These are phyloP conservation scores for Chloropsis hardwickii DNA, from an alignment of 2,113 vertebrate genomes.

Conservation along the genomic window DNA sequence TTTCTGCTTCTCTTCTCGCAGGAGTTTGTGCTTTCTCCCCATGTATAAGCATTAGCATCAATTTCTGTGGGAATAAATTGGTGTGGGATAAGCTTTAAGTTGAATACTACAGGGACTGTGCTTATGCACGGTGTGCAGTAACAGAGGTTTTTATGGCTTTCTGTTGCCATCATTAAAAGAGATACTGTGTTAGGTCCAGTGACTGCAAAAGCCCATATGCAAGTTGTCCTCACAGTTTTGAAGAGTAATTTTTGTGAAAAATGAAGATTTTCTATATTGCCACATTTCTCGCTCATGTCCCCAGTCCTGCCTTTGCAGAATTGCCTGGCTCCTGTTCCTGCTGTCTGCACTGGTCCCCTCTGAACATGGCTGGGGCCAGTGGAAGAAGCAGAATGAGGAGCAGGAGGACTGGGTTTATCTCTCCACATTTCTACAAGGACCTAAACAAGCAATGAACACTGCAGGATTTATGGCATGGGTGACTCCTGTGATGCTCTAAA, in stretches of 20 bases:
- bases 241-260: background rate
- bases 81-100: background rate
- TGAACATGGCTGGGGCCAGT: background rate
- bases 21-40: background rate
- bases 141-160: background rate
- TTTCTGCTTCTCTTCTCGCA: background rate
- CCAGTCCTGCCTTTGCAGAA: background rate
- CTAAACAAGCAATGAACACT: background rate
- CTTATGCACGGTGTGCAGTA: background rate
- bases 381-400: background rate
- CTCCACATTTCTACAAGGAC: background rate
- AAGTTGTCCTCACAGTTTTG: background rate
- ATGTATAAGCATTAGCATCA: background rate
- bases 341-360: background rate
- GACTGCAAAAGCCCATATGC: background rate
- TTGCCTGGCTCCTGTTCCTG: background rate
- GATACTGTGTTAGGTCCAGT: background rate
- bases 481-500: background rate
- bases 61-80: background rate
- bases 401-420: background rate
- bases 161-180: background rate
- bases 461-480: background rate
- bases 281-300: background rate
- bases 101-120: background rate
- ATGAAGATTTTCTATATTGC: background rate